These are phyloP conservation scores for Syngnathus floridae DNA, from an alignment of 2,113 vertebrate genomes.

Conservation along the genomic window DNA sequence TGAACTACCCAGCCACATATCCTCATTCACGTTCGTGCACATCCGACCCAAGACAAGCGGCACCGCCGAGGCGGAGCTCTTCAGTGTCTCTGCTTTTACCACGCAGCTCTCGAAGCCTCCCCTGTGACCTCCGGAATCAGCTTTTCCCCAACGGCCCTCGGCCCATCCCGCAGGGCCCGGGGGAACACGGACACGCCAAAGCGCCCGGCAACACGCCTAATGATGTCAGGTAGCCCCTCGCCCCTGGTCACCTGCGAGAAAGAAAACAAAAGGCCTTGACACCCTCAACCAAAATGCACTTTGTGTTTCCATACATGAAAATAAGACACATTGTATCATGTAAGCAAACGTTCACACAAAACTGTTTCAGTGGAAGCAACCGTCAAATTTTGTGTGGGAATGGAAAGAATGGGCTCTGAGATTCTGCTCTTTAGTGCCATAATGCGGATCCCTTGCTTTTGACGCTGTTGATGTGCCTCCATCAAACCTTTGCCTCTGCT, in stretches of 20 bases:
- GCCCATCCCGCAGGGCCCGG: slow-evolving; percentile 65
- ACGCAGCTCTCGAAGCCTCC: slow-evolving; percentile 86
- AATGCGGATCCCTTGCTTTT: slow-evolving; percentile 19
- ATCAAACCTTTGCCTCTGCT: slow-evolving; percentile 27
- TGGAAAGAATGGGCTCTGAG: slow-evolving; percentile 26
- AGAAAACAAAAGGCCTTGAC: slow-evolving; percentile 6
- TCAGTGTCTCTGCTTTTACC: slow-evolving; percentile 77
- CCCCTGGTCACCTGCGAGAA: slow-evolving; percentile 20
- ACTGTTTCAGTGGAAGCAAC: slow-evolving; percentile 22
- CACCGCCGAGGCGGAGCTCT: slow-evolving; percentile 49
- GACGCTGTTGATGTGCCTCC: slow-evolving; percentile 29
- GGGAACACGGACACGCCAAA: slow-evolving; percentile 80
- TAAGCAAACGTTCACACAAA: too few relatives aligned
- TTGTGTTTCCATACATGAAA: not conserved
- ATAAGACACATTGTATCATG: too few relatives aligned
- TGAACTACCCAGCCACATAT: slow-evolving; percentile 16
- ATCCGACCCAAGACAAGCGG: slow-evolving; percentile 26
- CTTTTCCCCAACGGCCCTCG: slow-evolving; percentile 77
- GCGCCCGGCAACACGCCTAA: slow-evolving; percentile 77
- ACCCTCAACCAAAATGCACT: slow-evolving; percentile 4
- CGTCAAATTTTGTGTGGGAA: slow-evolving; percentile 50
- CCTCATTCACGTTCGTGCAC: slow-evolving; percentile 18
- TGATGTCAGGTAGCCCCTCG: slow-evolving; percentile 86
- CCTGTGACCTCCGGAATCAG: slow-evolving; percentile 85
- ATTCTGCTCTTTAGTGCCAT: slow-evolving; percentile 29